These are phyloP conservation scores for Spilarctia lutea DNA, from an alignment of 2,888 invertebrate genomes.

Conservation along the genomic window DNA sequence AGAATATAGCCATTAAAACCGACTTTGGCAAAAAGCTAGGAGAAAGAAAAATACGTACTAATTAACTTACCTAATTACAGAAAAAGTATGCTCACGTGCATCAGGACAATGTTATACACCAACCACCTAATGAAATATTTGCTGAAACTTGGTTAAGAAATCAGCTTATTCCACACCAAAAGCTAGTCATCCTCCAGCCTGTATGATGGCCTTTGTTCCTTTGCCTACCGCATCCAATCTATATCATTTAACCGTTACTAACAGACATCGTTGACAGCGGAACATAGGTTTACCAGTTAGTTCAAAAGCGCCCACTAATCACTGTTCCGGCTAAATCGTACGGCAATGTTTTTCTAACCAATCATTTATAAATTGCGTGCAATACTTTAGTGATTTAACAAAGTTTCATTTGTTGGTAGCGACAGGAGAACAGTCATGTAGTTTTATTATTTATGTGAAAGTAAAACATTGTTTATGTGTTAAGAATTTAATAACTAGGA, in stretches of 20 bases:
- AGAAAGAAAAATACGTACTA: too few relatives aligned
- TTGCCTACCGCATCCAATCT: too few relatives aligned
- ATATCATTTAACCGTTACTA: background rate
- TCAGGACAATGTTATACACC: too few relatives aligned
- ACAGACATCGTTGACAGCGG: background rate
- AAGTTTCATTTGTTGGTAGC: slow-evolving; percentile 58
- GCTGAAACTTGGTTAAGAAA: too few relatives aligned
- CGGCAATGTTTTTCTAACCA: slow-evolving; percentile 36
- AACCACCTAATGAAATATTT: too few relatives aligned
- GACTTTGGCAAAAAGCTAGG: too few relatives aligned
- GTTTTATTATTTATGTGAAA: background rate
- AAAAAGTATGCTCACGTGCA: too few relatives aligned
- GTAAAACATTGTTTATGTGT: background rate
- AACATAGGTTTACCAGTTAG: background rate
- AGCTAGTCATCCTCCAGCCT: too few relatives aligned
- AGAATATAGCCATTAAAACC: too few relatives aligned
- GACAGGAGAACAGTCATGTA: slow-evolving; percentile 26
- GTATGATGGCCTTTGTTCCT: too few relatives aligned
- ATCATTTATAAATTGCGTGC: slow-evolving; percentile 48
- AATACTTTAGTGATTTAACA: slow-evolving; percentile 36
- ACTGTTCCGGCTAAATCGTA: slow-evolving; percentile 40
- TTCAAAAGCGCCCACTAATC: background rate
- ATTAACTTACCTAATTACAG: too few relatives aligned
- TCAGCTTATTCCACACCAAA: too few relatives aligned
- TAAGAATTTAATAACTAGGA: background rate